Percentiles rank a stretch among this genome's conserved stretches.
These are phyloP conservation scores for Tryphoninae sp. DNA, from an alignment of 2,888 invertebrate species.

Conservation along the genomic window DNA sequence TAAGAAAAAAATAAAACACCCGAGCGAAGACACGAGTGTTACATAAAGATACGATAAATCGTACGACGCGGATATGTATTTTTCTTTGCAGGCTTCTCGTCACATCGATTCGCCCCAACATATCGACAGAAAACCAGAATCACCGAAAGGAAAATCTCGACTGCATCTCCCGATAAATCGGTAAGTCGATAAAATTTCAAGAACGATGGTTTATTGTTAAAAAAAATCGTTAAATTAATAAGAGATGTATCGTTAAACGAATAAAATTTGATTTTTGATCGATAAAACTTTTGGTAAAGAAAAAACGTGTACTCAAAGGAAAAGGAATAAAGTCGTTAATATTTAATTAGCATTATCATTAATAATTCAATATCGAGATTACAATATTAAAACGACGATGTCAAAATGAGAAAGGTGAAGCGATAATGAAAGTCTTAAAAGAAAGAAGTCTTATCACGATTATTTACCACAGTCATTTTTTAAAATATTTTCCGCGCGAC, in stretches of 20 bases:
- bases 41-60: slow-evolving; percentile 63
- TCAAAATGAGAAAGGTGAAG: slow-evolving; percentile 1
- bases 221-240: slow-evolving; percentile 24
- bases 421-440: neutral
- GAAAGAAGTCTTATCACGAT: slow-evolving; percentile 26
- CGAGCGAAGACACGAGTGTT: slow-evolving; percentile 42
- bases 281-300: slow-evolving; percentile 1
- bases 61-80: slow-evolving; percentile 33
- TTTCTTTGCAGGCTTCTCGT: slow-evolving; percentile 36
- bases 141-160: neutral
- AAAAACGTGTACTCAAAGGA: neutral
- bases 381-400: too few relatives aligned
- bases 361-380: neutral
- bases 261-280: neutral
- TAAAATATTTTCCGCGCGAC: slow-evolving; percentile 6
- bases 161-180: neutral
- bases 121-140: slow-evolving; percentile 9
- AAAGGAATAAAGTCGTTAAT: slow-evolving; percentile 10
- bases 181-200: neutral
- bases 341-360: neutral
- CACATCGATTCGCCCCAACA: neutral
- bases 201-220: neutral
- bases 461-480: slow-evolving; percentile 62
- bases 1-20: slow-evolving; percentile 20
- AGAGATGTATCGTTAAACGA: neutral